Percentiles rank a stretch among this genome's conserved stretches.
These are phyloP conservation scores for Serinus canaria DNA, from an alignment of 2,113 vertebrate genomes.

Conservation along the genomic window DNA sequence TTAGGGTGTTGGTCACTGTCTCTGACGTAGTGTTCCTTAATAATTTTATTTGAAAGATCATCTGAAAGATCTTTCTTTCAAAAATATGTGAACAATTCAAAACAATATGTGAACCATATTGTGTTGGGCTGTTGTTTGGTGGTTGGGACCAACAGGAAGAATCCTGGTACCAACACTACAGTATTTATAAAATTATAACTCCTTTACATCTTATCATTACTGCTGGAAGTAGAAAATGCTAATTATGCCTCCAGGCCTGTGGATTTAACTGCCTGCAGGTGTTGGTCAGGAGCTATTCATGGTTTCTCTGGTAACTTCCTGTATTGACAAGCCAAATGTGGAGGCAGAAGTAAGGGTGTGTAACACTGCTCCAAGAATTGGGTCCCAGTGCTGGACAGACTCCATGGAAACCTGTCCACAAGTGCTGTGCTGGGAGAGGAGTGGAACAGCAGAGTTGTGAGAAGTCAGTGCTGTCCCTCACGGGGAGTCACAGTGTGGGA, in stretches of 20 bases:
- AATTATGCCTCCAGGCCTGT: neutral
- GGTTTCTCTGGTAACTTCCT: neutral
- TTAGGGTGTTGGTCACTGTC: neutral
- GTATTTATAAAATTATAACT: neutral
- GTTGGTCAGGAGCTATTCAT: neutral
- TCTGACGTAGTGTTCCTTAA: neutral
- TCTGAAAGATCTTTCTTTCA: neutral
- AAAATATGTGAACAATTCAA: neutral
- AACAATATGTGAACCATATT: neutral
- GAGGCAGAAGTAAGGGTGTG: neutral
- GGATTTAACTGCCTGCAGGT: neutral
- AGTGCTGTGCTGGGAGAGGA: neutral
- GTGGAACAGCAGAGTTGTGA: neutral
- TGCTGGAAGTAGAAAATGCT: neutral
- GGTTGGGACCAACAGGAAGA: neutral
- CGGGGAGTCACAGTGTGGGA: neutral
- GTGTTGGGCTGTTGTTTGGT: neutral
- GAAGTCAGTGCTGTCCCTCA: neutral
- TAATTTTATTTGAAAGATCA: neutral
- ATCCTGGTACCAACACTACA: neutral
- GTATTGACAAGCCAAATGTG: neutral
- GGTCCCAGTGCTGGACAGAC: neutral
- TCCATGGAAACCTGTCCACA: neutral
- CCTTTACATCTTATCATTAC: neutral
- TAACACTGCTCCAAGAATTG: rapidly evolving